These are phyloP conservation scores for Hippoglossus hippoglossus DNA, from an alignment of 2,797 vertebrate species.

Conservation along the genomic window DNA sequence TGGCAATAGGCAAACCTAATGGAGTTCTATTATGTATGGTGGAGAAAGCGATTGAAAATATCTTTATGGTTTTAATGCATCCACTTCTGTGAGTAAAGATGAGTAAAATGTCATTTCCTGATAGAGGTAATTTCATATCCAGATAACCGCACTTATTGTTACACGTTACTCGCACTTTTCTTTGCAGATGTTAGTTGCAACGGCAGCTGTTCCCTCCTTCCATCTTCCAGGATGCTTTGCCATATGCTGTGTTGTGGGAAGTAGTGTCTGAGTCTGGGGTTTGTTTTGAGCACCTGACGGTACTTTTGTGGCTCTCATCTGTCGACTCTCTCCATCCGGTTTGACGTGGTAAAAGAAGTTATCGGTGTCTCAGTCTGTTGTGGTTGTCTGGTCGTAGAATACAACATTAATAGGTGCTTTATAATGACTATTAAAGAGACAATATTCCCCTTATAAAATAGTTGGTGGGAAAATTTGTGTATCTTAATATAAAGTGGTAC, in stretches of 20 bases:
- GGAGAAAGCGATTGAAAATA: too few relatives aligned
- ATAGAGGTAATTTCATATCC: not conserved
- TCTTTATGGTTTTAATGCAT: too few relatives aligned
- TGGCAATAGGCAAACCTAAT: not conserved
- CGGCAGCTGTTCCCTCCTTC: not conserved
- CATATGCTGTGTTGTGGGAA: not conserved
- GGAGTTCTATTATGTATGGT: not conserved
- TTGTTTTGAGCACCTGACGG: not conserved
- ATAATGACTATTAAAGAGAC: too few relatives aligned
- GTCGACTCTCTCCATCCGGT: not conserved
- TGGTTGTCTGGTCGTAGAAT: too few relatives aligned
- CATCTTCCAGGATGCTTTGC: not conserved
- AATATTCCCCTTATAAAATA: too few relatives aligned
- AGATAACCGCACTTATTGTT: not conserved
- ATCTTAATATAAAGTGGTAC: too few relatives aligned
- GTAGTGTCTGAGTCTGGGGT: not conserved
- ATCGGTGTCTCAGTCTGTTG: too few relatives aligned
- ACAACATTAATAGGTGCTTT: too few relatives aligned
- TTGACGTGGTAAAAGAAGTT: not conserved
- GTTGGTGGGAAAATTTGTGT: too few relatives aligned
- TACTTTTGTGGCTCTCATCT: not conserved
- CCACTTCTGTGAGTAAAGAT: too few relatives aligned
- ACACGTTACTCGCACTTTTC: too few relatives aligned
- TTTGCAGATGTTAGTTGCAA: not conserved
- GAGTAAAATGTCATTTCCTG: not conserved